A percentile compares a stretch with the other conserved stretches of the same genome.
These are phyloP conservation scores for Picathartes gymnocephalus DNA, from an alignment of 2,113 vertebrate genomes.

Conservation along the genomic window DNA sequence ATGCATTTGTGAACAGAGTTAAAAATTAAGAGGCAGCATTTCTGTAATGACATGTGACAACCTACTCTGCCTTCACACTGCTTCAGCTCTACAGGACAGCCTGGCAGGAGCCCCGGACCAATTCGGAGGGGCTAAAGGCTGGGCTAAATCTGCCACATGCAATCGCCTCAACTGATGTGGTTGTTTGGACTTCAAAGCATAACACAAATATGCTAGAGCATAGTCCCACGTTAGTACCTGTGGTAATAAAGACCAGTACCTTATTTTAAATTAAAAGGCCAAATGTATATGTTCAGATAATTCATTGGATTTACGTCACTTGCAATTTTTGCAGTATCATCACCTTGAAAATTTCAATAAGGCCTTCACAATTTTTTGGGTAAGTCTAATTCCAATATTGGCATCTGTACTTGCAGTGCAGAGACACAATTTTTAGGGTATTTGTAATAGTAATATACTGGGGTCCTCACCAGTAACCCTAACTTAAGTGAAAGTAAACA, in stretches of 20 bases:
- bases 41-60: neutral
- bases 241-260: neutral
- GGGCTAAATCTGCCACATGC: neutral
- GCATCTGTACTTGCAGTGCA: neutral
- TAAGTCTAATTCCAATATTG: neutral
- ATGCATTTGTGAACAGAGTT: neutral
- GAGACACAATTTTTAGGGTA: neutral
- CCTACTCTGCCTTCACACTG: neutral
- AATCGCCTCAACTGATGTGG: neutral
- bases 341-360: neutral
- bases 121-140: neutral
- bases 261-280: neutral
- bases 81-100: neutral
- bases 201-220: neutral
- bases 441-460: neutral
- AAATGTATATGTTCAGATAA: neutral
- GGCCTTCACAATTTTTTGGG: neutral
- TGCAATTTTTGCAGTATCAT: neutral
- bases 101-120: accelerated
- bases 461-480: neutral
- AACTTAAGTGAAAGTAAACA: neutral
- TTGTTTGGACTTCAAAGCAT: neutral
- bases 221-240: neutral
- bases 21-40: neutral
- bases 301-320: neutral